Evolutionary conservation across 2,888 invertebrate genomes (phyloP), one percentile per base, ranked within the genome.

Genomic region (Philonicus albiceps): DNA sequence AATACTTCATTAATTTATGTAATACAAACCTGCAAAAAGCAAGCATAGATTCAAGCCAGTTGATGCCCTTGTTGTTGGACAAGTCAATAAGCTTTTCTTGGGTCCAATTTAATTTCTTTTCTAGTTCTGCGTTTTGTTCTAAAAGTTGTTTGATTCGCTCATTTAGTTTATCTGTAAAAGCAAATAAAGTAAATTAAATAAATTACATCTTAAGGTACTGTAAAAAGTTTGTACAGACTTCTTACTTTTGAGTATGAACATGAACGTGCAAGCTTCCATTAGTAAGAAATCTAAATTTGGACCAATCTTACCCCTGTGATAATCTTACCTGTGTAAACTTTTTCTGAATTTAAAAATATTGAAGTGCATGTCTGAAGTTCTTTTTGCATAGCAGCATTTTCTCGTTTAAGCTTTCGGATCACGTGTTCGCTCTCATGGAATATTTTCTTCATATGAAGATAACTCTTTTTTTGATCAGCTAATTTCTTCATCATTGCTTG

Each of bases 401-500:
- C 92, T 0, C 92, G 90, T 87, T 92, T 92, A 0, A 92, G 88
- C 2, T 91, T 90, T 13, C 91, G 89, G 74, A 92, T 92, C 87
- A 92, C 92, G 19, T 89, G 89, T 88, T 92, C 90, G 78, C 92
- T 91, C 2, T 92, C 91, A 49, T 90, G 89, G 53, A 88, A 92
- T n/a, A 89, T 88, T 88, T 91, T 91, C 76, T 91, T 92, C 92
- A 92, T 92, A 64, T 92, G 93, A 74, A 93, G 89, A 89, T 94
- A 94, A 31, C 93, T 93, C 89, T 94, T 94, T 89, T 94, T 95
- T 92, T 94, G 94, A 86, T 93, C 93, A 73, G 93, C 93, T 3
- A 95, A 91, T 87, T 93, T 91, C 87, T 94, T 93, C 13, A 93
- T 94, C 94, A 95, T 94, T 88, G 93, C 94, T 89, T 95, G 94